A percentile compares a stretch with the other conserved stretches of the same genome.
These are phyloP conservation scores for Euura saliciscinereae DNA, from an alignment of 1,140 invertebrate genomes.

Conservation along the genomic window DNA sequence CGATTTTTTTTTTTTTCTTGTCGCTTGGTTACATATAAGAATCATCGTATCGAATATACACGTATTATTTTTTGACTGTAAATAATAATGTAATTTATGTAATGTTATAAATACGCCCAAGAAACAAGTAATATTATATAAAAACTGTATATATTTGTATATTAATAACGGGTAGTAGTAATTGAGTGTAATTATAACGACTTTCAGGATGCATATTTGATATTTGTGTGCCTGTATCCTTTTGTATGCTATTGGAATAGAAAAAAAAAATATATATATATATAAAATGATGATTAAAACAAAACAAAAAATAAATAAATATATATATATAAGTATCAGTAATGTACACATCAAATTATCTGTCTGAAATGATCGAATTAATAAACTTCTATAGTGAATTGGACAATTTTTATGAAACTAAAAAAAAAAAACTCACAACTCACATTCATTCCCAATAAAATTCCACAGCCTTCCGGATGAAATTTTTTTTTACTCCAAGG, in stretches of 20 bases:
- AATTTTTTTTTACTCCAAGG: neutral
- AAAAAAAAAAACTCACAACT: too few species aligned
- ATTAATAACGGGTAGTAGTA: neutral
- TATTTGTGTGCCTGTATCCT: constrained; percentile 61
- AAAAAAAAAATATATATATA: constrained; percentile 14
- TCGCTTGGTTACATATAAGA: too few species aligned
- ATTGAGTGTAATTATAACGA: constrained; percentile 7
- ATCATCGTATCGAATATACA: too few species aligned
- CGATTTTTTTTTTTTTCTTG: too few species aligned
- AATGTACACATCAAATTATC: neutral
- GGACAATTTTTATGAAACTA: neutral
- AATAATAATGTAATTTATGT: constrained; percentile 1
- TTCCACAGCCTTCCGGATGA: neutral
- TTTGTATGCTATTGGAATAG: constrained; percentile 57
- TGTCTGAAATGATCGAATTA: neutral
- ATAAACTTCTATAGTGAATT: neutral
- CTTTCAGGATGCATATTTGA: constrained; percentile 56
- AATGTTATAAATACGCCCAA: neutral
- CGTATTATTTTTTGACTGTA: neutral
- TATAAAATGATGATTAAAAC: neutral
- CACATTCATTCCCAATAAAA: too few species aligned
- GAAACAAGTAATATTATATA: neutral
- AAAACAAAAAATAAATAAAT: neutral
- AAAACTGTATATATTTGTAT: constrained; percentile 1
- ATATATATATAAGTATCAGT: neutral